These are phyloP conservation scores for Nebria salina DNA, from an alignment of 2,888 invertebrate genomes.

Conservation along the genomic window DNA sequence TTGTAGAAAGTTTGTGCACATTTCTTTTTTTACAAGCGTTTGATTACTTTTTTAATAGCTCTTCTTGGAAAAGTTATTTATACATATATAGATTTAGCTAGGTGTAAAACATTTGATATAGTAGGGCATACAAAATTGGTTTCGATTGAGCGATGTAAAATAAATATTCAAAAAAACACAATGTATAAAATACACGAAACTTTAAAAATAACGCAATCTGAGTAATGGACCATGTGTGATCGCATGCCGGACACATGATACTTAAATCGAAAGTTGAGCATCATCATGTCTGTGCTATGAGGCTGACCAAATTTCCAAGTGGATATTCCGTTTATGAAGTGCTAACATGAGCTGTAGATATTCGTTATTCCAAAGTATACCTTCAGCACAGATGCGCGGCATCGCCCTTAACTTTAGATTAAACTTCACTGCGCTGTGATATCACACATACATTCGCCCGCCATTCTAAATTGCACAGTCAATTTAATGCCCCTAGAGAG, in stretches of 20 bases:
- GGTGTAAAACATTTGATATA: too few relatives aligned
- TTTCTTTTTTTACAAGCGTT: neutral
- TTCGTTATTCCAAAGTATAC: neutral
- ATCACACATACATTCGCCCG: neutral
- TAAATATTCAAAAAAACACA: too few relatives aligned
- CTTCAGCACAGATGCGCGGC: neutral
- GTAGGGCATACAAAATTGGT: too few relatives aligned
- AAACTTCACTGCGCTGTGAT: neutral
- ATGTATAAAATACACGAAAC: too few relatives aligned
- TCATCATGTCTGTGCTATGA: too few relatives aligned
- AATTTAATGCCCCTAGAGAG: neutral
- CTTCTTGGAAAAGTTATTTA: neutral
- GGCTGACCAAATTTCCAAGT: neutral
- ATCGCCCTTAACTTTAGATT: neutral
- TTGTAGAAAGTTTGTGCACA: neutral
- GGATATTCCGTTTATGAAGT: neutral
- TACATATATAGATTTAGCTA: neutral
- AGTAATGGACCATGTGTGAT: neutral
- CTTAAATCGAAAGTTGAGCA: neutral
- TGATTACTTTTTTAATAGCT: neutral
- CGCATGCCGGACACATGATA: neutral
- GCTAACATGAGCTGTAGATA: neutral
- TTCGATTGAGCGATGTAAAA: too few relatives aligned
- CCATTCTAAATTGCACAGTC: neutral
- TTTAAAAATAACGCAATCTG: too few relatives aligned